Evolutionary conservation across 2,888 invertebrate genomes (phyloP).

Genomic region (Clitarchus hookeri): DNA sequence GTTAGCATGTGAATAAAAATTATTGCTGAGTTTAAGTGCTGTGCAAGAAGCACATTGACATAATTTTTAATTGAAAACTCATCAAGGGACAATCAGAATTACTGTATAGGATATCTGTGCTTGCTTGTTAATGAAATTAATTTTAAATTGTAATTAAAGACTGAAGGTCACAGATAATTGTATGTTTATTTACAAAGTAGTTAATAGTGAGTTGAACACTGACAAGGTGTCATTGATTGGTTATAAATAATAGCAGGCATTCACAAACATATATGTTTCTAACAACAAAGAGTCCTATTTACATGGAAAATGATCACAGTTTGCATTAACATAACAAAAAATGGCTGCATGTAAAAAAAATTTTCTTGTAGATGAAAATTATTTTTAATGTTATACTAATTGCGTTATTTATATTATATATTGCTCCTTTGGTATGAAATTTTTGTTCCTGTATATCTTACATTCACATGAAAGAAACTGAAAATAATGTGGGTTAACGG

Average conservation of each 20-base stretch:
- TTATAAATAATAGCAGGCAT: not conserved
- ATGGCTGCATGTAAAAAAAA: too few species aligned
- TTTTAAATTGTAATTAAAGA: not conserved
- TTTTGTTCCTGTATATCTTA: too few species aligned
- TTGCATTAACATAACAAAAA: too few species aligned
- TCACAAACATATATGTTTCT: too few species aligned
- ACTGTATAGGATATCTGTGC: not conserved
- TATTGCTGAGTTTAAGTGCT: not conserved
- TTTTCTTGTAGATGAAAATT: too few species aligned
- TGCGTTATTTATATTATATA: too few species aligned
- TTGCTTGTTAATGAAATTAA: not conserved
- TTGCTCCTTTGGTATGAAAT: too few species aligned
- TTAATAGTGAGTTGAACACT: not conserved
- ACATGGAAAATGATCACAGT: too few species aligned
- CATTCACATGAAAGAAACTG: too few species aligned
- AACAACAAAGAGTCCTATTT: too few species aligned
- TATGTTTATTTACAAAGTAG: not conserved
- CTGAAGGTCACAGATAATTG: not conserved
- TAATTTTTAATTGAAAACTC: not conserved
- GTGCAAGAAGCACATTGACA: not conserved
- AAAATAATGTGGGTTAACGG: too few species aligned
- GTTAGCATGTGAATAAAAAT: not conserved
- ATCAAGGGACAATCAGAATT: constrained; percentile 6
- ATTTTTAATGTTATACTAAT: too few species aligned
- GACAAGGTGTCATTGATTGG: not conserved